Evolutionary conservation across 2,797 vertebrate genomes (phyloP).

Genomic region (Acanthurus tractus): DNA sequence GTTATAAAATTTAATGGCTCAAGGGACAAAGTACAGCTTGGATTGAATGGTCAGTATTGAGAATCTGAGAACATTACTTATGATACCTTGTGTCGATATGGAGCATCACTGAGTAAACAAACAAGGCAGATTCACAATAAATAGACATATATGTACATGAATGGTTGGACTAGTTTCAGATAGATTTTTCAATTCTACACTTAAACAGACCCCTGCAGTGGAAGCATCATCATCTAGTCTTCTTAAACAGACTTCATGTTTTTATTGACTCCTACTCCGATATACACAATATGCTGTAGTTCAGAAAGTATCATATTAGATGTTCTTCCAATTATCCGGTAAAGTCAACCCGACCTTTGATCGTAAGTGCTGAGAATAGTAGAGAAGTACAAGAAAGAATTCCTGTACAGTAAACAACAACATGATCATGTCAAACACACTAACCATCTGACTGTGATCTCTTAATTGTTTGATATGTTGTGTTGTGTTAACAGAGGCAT

Average conservation of each 20-base stretch:
- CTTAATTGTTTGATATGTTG: conserved; percentile 40
- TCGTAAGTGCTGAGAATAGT: background rate
- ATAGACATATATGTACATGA: too few relatives aligned
- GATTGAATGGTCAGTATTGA: too few relatives aligned
- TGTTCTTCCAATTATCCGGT: background rate
- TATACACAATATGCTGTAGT: background rate
- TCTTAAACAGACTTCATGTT: background rate
- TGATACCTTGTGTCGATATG: too few relatives aligned
- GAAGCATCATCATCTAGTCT: background rate
- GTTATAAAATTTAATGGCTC: too few relatives aligned
- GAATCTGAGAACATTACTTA: too few relatives aligned
- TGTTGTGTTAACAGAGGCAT: conserved; percentile 88
- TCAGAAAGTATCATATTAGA: background rate
- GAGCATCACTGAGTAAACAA: too few relatives aligned
- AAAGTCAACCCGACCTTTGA: background rate
- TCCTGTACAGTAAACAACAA: background rate
- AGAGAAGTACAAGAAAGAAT: background rate
- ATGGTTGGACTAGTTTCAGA: background rate
- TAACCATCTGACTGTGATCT: background rate
- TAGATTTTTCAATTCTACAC: background rate
- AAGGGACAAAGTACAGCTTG: too few relatives aligned
- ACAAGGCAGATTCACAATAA: too few relatives aligned
- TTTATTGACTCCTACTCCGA: background rate
- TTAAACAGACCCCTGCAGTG: background rate
- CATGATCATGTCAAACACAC: background rate